A percentile compares a stretch with the other conserved stretches of the same genome.
These are phyloP conservation scores for Oryctolagus cuniculus DNA, from an alignment of 2,113 vertebrate genomes.

Conservation along the genomic window mOryCun1.1 NC_091440.1:118244501-118245000, in stretches of 20 bases:
- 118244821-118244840: background rate
- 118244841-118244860: no score
- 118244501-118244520: background rate
- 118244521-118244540: background rate
- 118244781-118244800: background rate
- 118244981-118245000: no score
- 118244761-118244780: background rate
- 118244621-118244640: background rate
- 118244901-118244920: no score
- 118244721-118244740: accelerated
- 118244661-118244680: background rate
- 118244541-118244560: background rate
- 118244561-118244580: background rate
- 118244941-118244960: no score
- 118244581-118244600: background rate
- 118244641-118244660: background rate
- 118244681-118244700: background rate
- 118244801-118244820: background rate
- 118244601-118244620: conserved; percentile 48
- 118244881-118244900: no score
- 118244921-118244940: no score
- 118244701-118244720: background rate
- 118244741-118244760: background rate
- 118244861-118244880: no score
- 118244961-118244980: no score